A percentile compares a stretch with the other conserved stretches of the same genome.
phyloP scores from a whole-genome alignment of 2,113 vertebrate species.

The Oncorhynchus gorbuscha region DNA sequence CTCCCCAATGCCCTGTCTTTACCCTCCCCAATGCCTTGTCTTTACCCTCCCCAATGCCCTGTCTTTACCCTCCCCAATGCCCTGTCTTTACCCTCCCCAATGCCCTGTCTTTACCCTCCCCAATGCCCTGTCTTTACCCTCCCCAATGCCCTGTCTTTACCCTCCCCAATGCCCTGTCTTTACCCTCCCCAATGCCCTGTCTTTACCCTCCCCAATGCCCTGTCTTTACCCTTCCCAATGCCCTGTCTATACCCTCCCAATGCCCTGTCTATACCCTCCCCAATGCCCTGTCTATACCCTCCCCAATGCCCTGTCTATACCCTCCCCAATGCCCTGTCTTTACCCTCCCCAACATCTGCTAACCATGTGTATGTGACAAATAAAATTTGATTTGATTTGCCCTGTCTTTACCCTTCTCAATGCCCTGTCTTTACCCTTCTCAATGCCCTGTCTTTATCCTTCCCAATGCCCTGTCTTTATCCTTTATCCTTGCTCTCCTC shows the following conservation, averaged over 20 bases:
- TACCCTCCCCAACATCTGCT: not conserved
- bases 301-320: not conserved
- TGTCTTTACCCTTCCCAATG: not conserved
- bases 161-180: not conserved
- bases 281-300: not conserved
- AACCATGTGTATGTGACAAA: no score
- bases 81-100: not conserved
- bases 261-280: not conserved
- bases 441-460: not conserved
- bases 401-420: not conserved
- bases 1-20: not conserved
- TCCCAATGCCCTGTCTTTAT: not conserved
- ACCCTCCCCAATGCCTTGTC: not conserved
- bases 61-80: not conserved
- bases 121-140: not conserved
- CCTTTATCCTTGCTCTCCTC: conserved; percentile 11
- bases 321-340: not conserved
- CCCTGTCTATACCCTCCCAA: not conserved
- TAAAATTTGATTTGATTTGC: no score
- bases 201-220: not conserved
- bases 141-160: not conserved
- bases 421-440: not conserved
- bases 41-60: not conserved
- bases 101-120: not conserved
- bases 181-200: not conserved